Evolutionary conservation across 1,140 invertebrate species (phyloP), one percentile per base, ranked within the genome.

Genomic region (Drosophila lacteicornis): DNA sequence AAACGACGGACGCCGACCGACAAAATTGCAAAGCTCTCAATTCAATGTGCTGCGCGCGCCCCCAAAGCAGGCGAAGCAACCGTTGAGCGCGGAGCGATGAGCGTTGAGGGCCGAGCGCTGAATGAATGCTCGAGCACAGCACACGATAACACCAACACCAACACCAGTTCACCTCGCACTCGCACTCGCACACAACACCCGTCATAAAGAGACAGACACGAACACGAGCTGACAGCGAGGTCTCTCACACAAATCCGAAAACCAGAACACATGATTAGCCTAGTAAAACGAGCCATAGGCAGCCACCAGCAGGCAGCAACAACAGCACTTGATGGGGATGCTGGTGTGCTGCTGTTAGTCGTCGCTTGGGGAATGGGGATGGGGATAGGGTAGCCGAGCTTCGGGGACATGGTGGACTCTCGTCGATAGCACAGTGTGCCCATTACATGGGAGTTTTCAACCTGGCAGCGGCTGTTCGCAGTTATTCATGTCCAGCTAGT

Each of bases 201-300:
- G 30, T 30, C 55, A 55, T 7, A 46, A 55, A 36, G 42, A 50
- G 55, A 53, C 43, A 71, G 30, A 57, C 65, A 79, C 73, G 45
- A 43, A 67, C 69, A 59, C 58, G 59, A 50, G 43, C 63, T 66
- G 61, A 73, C 66, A 80, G 62, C 76, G 17, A 68, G 22, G 47
- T 36, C 70, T 74, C 70, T 71, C 68, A 60, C 68, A 88, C 84
- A 88, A 90, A 90, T 90, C 74, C 70, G 75, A 92, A 68, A 92
- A 92, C 83, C 91, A 92, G 87, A 92, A 92, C 91, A 92, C 78
- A 92, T 92, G 91, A 92, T 92, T 92, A 92, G 91, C 91, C 91
- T 91, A 92, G 86, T 92, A 92, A 91, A 87, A 79, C 74, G 84
- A 84, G 68, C 82, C 69, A 78, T 83, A 75, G 73, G 68, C 46